A percentile compares a stretch with the other conserved stretches of the same genome.
Conservation (phyloP, 2,888 invertebrate genomes). For the Aporophyla nigra region DNA sequence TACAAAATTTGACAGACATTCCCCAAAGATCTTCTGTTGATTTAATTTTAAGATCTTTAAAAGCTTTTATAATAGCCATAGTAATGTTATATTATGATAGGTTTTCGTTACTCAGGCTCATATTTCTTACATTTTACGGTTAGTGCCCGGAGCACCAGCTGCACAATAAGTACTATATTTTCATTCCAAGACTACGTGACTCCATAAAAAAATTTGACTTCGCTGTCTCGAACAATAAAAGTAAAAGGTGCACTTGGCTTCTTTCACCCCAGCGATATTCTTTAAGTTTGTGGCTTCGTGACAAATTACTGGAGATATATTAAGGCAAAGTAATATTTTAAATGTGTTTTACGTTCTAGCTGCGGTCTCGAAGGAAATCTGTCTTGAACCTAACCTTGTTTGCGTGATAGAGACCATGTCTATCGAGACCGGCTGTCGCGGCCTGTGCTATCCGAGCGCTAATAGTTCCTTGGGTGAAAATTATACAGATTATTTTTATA, state of each 20-base stretch:
- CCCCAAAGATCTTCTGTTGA: too few species aligned
- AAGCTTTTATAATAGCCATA: too few species aligned
- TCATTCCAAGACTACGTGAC: slow-evolving; percentile 47
- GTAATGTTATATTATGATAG: slow-evolving; percentile 17
- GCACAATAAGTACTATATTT: slow-evolving; percentile 52
- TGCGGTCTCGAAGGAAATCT: slow-evolving; percentile 71
- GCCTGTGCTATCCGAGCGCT: slow-evolving; percentile 24
- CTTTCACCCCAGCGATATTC: slow-evolving; percentile 30
- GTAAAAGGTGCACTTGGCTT: slow-evolving; percentile 48
- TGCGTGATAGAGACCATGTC: slow-evolving; percentile 63
- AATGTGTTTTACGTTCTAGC: slow-evolving; percentile 52
- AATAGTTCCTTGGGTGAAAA: slow-evolving; percentile 36
- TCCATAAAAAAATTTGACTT: slow-evolving; percentile 47
- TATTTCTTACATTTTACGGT: slow-evolving; percentile 53
- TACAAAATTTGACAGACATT: too few species aligned
- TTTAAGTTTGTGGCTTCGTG: slow-evolving; percentile 38
- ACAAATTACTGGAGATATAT: slow-evolving; percentile 44
- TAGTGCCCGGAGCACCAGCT: slow-evolving; percentile 35
- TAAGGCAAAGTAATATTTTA: slow-evolving; percentile 48
- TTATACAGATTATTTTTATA: slow-evolving; percentile 31
- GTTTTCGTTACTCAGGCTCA: slow-evolving; percentile 24
- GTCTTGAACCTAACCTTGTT: slow-evolving; percentile 63
- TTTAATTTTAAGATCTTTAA: too few species aligned
- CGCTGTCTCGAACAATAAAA: slow-evolving; percentile 45
- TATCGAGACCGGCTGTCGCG: slow-evolving; percentile 34